Evolutionary conservation across 2,888 invertebrate genomes (phyloP).

Genomic region (Agriotes lineatus): DNA sequence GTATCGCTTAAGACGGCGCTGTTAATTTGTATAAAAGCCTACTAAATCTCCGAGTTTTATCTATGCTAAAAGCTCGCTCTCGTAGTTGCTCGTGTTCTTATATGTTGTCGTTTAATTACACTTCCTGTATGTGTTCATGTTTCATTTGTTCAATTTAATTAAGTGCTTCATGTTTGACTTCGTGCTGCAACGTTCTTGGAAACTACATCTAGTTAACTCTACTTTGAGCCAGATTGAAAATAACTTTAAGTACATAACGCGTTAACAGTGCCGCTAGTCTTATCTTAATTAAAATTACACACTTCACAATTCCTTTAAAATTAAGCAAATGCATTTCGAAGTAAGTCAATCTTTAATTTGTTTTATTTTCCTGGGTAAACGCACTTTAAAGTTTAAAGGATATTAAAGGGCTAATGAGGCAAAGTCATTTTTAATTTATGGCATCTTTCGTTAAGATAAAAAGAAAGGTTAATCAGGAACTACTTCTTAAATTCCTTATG

Average conservation of each 20-base stretch:
- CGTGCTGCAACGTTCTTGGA: not conserved
- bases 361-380: not conserved
- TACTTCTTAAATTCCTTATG: not conserved
- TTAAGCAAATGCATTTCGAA: too few species aligned
- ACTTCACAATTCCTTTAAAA: too few species aligned
- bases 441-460: not conserved
- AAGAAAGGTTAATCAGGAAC: not conserved
- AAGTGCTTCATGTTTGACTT: constrained; percentile 31
- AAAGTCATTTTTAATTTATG: not conserved
- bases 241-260: not conserved
- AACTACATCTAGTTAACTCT: not conserved
- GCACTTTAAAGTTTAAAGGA: not conserved
- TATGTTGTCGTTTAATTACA: constrained; percentile 39
- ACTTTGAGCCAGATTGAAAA: not conserved
- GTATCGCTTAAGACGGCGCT: constrained; percentile 26
- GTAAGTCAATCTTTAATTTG: too few species aligned
- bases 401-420: not conserved
- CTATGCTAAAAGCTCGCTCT: constrained; percentile 35
- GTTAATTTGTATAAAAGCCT: constrained; percentile 43
- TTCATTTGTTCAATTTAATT: constrained; percentile 42
- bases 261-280: not conserved
- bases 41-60: constrained; percentile 42
- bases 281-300: constrained; percentile 11
- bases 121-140: constrained; percentile 36
- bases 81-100: constrained; percentile 29